Evolutionary conservation across 2,113 vertebrate genomes (phyloP).

Genomic region (Diglossa brunneiventris): DNA sequence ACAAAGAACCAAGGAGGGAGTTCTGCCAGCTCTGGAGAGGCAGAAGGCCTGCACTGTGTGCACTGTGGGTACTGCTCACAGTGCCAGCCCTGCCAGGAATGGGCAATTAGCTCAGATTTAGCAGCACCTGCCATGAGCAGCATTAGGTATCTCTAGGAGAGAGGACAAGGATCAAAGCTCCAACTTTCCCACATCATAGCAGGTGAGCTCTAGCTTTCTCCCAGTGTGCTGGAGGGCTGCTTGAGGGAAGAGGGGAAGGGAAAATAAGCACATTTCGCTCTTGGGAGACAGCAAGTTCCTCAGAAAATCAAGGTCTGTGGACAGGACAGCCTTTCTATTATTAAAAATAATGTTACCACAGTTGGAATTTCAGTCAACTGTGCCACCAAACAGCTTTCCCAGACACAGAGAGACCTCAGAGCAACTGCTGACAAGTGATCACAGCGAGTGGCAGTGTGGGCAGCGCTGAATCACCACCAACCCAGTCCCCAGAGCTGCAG

Average conservation of each 20-base stretch:
- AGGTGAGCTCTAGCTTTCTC: background rate
- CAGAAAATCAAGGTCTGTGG: background rate
- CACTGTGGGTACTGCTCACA: background rate
- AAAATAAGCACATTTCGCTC: background rate
- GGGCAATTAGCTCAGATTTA: background rate
- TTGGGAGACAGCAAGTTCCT: background rate
- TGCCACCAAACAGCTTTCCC: background rate
- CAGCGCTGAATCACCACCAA: background rate
- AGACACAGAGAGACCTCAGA: background rate
- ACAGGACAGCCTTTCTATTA: background rate
- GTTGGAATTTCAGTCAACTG: background rate
- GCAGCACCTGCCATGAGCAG: background rate
- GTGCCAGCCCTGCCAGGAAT: background rate
- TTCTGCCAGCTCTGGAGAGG: background rate
- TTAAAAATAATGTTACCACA: background rate
- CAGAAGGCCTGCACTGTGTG: background rate
- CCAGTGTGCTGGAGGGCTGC: background rate
- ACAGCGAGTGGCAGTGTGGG: accelerated
- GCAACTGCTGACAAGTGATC: background rate
- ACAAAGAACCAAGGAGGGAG: background rate
- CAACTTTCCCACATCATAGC: background rate
- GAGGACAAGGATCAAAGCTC: background rate
- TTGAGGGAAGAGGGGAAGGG: background rate
- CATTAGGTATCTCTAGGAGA: background rate
- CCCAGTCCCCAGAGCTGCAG: background rate